These are phyloP conservation scores for Gobiocypris rarus DNA, from an alignment of 2,113 vertebrate genomes.

Conservation along the genomic window DNA sequence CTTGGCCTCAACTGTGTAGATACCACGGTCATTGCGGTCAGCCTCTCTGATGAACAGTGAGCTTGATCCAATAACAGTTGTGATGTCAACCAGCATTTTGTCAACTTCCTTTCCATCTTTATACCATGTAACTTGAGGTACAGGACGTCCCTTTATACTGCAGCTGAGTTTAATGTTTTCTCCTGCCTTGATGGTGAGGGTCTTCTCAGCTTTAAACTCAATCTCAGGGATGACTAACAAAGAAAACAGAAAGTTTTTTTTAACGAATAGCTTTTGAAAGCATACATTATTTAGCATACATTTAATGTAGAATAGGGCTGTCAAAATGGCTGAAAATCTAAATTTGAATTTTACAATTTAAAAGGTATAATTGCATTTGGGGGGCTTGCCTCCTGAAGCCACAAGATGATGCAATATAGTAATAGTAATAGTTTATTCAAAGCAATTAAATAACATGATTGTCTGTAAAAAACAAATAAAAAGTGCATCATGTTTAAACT, in stretches of 20 bases:
- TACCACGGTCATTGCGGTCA: conserved; percentile 88
- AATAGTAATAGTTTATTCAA: no score
- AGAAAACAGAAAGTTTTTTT: conserved; percentile 15
- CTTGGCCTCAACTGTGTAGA: conserved; percentile 94
- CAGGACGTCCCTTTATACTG: conserved; percentile 87
- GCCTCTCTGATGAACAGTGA: conserved; percentile 91
- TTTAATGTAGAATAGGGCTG: neutral
- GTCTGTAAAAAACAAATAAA: no score
- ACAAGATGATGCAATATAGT: neutral
- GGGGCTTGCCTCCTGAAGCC: neutral
- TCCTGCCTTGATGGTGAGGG: conserved; percentile 86
- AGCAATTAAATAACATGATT: no score
- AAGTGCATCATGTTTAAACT: no score
- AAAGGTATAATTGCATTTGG: no score
- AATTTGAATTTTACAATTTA: no score
- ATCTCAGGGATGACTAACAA: conserved; percentile 89
- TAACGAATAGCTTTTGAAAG: neutral
- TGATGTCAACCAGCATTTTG: conserved; percentile 89
- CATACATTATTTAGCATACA: neutral
- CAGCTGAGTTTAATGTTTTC: conserved; percentile 88
- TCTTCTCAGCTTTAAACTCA: conserved; percentile 88
- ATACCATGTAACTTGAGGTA: conserved; percentile 92
- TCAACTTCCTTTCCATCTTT: conserved; percentile 94
- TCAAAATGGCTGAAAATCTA: no score
- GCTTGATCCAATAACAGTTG: conserved; percentile 86